phyloP scores from a whole-genome alignment of 1,140 invertebrate genomes.

The Mizuhopecten yessoensis region DNA sequence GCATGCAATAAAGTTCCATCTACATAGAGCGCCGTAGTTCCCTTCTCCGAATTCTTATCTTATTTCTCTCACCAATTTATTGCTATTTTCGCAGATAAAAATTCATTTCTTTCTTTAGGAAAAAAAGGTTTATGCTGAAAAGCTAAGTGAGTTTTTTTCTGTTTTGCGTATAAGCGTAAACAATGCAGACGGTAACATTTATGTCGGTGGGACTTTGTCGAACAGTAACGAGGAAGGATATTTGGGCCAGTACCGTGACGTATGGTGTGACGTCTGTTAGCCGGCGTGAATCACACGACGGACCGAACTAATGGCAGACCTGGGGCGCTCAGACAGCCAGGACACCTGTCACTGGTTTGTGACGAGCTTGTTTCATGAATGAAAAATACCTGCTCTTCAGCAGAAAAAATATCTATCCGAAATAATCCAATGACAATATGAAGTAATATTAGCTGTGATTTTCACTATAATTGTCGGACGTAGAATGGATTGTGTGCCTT shows the following conservation, averaged over 20 bases:
- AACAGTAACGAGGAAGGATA: neutral
- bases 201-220: neutral
- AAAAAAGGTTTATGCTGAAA: neutral
- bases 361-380: slow-evolving; percentile 13
- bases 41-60: slow-evolving; percentile 20
- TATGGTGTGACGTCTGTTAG: neutral
- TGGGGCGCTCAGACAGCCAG: neutral
- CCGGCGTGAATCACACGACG: neutral
- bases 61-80: slow-evolving; percentile 21
- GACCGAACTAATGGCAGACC: neutral
- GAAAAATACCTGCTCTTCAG: slow-evolving; percentile 31
- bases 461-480: neutral
- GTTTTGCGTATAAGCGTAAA: neutral
- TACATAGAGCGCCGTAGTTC: neutral
- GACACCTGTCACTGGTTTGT: neutral
- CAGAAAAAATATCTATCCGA: neutral
- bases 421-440: slow-evolving; percentile 11
- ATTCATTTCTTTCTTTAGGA: neutral
- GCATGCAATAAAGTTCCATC: neutral
- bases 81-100: slow-evolving; percentile 19
- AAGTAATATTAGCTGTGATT: neutral
- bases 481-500: neutral
- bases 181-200: neutral
- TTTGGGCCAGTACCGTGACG: neutral
- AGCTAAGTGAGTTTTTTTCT: neutral